Base-by-base conservation (phyloP, 2,888 invertebrate genomes). In the Polydesmus complanatus region DNA sequence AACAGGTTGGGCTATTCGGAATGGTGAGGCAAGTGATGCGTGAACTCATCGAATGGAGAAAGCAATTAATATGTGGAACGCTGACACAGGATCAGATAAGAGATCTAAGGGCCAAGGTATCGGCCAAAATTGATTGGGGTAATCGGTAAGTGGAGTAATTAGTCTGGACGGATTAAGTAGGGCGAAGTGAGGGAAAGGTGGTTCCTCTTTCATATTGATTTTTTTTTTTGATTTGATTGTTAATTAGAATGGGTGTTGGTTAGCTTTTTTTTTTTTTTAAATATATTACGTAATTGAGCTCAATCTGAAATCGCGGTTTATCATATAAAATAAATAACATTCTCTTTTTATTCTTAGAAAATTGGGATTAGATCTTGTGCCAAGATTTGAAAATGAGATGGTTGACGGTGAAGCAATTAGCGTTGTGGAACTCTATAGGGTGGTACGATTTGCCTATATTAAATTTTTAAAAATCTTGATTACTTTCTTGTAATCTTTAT, bases 41-140 rank as follows among this genome's bases (percentile, higher is more conserved):
- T 61, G 91, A 94, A 68, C 78, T 95, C 68, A 78, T 93, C 67
- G 87, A 88, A 72, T 88, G 89, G 76, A 78, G 94, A 50, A 79
- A 89, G 54, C 87, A 90, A 67, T 79, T 95, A 22, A 78, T 94
- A 22, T 85, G 87, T 14, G 90, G 91, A 3, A 92, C 92, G 0
- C 78, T 94, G 61, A 94, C 95, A 0, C 88, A 88, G 71, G 93
- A 93, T 71, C 93, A 94, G 75, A 89, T 88, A 1, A 78, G 85
- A 63, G 92, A 93, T 65, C 74, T 93, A 62, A 85, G 91, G 72
- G 77, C 88, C 70, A 85, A 86, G 71, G 88, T 93, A 62, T 90
- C 90, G 66, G 85, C 86, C 61, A 91, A 91, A 77, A 88, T 95
- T 59, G 94, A 95, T 77, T 94, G 93, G 93, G 94, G 94, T 58